Conservation (phyloP, 2,797 vertebrate genomes). For the Philypnodon macrostomus region DNA sequence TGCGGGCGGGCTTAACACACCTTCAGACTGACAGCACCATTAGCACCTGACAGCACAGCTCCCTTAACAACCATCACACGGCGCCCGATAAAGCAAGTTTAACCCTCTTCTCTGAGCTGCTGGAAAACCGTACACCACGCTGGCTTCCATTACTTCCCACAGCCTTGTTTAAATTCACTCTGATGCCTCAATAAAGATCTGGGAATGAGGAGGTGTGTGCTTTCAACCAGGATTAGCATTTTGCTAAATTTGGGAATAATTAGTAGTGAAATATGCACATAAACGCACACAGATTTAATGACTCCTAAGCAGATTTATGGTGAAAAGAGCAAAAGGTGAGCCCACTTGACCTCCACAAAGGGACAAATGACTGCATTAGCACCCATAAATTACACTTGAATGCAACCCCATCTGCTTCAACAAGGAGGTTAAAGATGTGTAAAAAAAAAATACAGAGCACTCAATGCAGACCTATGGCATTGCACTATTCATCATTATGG, state of each 20-base stretch:
- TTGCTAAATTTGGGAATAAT: slow-evolving; percentile 49
- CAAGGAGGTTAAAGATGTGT: slow-evolving; percentile 21
- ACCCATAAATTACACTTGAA: slow-evolving; percentile 51
- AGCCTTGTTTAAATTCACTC: slow-evolving; percentile 11
- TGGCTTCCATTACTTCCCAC: slow-evolving; percentile 6
- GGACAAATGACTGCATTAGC: slow-evolving; percentile 68
- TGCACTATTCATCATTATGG: not conserved
- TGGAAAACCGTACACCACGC: slow-evolving; percentile 10
- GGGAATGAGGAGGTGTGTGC: not conserved
- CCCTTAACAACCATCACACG: slow-evolving; percentile 16
- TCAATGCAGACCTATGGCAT: not conserved
- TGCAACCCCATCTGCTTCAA: slow-evolving; percentile 22
- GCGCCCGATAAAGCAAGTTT: slow-evolving; percentile 18
- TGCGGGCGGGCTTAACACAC: slow-evolving; percentile 13
- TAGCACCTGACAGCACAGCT: slow-evolving; percentile 10
- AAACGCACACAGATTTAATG: slow-evolving; percentile 38
- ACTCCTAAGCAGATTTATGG: slow-evolving; percentile 42
- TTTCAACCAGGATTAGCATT: slow-evolving; percentile 47
- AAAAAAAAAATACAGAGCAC: slow-evolving; percentile 3
- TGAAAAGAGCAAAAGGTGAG: slow-evolving; percentile 57
- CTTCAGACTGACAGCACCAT: slow-evolving; percentile 8
- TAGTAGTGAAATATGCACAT: slow-evolving; percentile 27
- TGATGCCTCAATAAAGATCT: slow-evolving; percentile 19
- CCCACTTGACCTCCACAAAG: slow-evolving; percentile 64
- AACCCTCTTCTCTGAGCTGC: slow-evolving; percentile 22